Base-by-base conservation (phyloP, 2,888 invertebrate genomes). In the Calephelis perditalis region DNA sequence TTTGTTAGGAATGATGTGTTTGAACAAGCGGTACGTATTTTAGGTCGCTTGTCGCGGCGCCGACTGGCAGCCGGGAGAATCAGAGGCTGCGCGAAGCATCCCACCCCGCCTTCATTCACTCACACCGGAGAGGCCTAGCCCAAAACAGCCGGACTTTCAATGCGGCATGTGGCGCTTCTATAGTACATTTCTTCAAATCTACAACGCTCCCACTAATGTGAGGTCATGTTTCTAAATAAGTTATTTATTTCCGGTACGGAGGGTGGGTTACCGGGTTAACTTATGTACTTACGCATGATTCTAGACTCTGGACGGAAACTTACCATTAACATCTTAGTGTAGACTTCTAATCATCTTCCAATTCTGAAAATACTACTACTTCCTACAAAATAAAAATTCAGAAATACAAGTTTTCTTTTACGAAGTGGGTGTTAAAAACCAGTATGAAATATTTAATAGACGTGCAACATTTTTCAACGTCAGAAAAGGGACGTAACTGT, bases 71-170 rank as follows among this genome's bases (percentile, higher is more conserved):
- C 75, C 72, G 78, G 79, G 73, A 69, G 77, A 79, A 68, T 77
- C 82, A 81, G 89, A 87, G 87, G 86, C 88, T 89, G 89, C 89
- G 89, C 89, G 80, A 73, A 71, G 71, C 70, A 69, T 68, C 72
- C 79, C 71, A 84, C 85, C 86, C 85, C 83, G 81, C 86, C 85
- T 83, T 83, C 88, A 86, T 88, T 88, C 88, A 86, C 81, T 81
- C 78, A 75, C 80, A 71, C 81, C 76, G 67, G 74, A 74, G 75
- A 80, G 78, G 81, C 85, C 81, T 79, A 78, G 82, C 82, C 79
- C 79, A 75, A 79, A 83, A 85, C 84, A 81, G 83, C 77, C 81
- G 81, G 83, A 86, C 82, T 85, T 81, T 78, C 81, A 83, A 84
- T 82, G 85, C 83, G 84, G 84, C 84, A 82, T 84, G 82, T 82